Conservation (phyloP, 2,797 vertebrate species). For the Dipus sagitta region DNA sequence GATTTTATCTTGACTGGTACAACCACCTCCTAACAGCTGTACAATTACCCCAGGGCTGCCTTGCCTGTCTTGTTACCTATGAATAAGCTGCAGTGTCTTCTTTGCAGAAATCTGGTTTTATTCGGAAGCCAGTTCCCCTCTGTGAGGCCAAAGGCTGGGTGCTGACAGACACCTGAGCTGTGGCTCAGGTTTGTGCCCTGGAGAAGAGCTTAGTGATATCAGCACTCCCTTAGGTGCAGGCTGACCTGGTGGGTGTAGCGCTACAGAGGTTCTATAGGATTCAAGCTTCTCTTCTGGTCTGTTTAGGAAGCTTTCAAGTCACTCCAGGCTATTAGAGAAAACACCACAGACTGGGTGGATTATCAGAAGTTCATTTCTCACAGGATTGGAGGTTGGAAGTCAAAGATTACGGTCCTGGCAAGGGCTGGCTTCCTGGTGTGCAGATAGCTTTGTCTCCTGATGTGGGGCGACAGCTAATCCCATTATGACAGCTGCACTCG, state of each 20-base stretch:
- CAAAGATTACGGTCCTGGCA: neutral
- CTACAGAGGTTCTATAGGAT: neutral
- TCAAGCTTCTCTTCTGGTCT: neutral
- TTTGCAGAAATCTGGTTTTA: neutral
- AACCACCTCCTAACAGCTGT: neutral
- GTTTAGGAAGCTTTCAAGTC: neutral
- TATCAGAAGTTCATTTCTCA: neutral
- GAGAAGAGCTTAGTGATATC: neutral
- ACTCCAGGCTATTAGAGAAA: neutral
- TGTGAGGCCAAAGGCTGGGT: neutral
- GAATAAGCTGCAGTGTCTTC: rapidly evolving
- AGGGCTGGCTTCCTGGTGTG: neutral
- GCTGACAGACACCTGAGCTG: neutral
- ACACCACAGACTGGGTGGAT: neutral
- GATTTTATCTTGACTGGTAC: neutral
- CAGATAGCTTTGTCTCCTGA: neutral
- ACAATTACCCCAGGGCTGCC: neutral
- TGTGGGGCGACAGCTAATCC: too few species aligned
- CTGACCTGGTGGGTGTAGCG: neutral
- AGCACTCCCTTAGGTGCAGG: neutral
- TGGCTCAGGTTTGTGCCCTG: neutral
- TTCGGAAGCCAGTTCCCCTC: neutral
- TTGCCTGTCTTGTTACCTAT: neutral
- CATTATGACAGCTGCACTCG: neutral
- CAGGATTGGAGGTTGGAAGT: neutral